Percentiles rank a stretch among this genome's conserved stretches.
phyloP scores from a whole-genome alignment of 1,140 invertebrate species.

The Philotrypesis tridentata region DNA sequence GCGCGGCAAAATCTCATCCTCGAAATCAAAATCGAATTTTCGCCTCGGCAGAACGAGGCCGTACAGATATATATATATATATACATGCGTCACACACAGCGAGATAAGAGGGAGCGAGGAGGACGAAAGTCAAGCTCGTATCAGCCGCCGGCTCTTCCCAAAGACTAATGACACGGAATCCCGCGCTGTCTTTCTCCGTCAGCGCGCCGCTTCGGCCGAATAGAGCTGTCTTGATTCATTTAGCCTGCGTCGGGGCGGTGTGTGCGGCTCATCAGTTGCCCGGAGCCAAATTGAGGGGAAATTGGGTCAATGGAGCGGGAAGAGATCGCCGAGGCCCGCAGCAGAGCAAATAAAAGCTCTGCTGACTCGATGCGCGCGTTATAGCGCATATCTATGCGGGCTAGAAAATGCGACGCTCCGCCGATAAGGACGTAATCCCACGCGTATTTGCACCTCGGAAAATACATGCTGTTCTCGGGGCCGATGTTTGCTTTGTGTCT shows the following conservation, averaged over 20 bases:
- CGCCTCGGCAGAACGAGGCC: background rate
- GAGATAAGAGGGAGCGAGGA: constrained; percentile 17
- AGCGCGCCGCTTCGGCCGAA: constrained; percentile 56
- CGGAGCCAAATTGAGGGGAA: constrained; percentile 59
- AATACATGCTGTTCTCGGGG: background rate
- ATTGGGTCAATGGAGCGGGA: constrained; percentile 63
- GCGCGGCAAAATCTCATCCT: background rate
- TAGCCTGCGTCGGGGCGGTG: constrained; percentile 57
- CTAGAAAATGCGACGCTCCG: background rate
- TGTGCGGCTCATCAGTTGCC: constrained; percentile 62
- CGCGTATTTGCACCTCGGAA: background rate
- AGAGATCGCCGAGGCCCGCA: constrained; percentile 7
- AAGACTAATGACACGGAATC: constrained; percentile 59
- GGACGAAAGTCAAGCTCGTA: background rate
- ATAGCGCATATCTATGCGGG: too few species aligned
- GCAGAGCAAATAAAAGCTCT: constrained; percentile 19
- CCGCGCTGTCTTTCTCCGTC: constrained; percentile 39
- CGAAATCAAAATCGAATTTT: constrained; percentile 47
- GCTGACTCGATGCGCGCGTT: background rate
- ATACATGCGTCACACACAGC: background rate
- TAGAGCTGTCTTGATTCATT: constrained; percentile 67
- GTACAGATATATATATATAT: background rate
- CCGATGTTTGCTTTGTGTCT: constrained; percentile 60
- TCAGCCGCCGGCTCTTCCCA: constrained; percentile 21
- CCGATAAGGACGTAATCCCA: constrained; percentile 64